These are phyloP conservation scores for Selenia dentaria DNA, from an alignment of 2,888 invertebrate genomes.

Conservation along the genomic window DNA sequence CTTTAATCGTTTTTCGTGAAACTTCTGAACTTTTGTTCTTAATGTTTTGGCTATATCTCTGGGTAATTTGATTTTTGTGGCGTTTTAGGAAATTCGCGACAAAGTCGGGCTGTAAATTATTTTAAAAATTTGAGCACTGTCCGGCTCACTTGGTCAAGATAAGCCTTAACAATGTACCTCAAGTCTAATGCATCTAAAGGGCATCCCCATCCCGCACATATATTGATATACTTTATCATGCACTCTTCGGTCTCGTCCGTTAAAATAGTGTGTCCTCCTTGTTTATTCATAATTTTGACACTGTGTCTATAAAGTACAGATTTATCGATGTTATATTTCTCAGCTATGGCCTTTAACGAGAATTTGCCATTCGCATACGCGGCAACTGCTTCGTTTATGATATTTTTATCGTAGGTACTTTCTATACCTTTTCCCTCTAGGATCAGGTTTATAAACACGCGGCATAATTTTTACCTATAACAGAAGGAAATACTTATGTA, in stretches of 20 bases:
- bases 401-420: conserved; percentile 21
- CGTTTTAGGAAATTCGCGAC: conserved; percentile 1
- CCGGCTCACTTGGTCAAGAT: conserved; percentile 15
- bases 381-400: not conserved
- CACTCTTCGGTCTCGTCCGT: conserved; percentile 21
- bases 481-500: not conserved
- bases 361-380: not conserved
- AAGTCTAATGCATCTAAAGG: conserved; percentile 27
- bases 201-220: conserved; percentile 33
- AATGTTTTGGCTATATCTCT: conserved; percentile 5
- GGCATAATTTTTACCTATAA: conserved; percentile 16
- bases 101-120: conserved; percentile 26
- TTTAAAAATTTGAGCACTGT: conserved; percentile 22
- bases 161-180: conserved; percentile 23
- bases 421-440: conserved; percentile 19
- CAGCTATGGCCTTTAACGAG: not conserved
- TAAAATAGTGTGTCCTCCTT: conserved; percentile 30
- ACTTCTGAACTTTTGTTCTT: conserved; percentile 5
- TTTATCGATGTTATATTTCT: conserved; percentile 19
- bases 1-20: not conserved
- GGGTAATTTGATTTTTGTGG: conserved; percentile 4
- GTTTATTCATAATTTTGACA: conserved; percentile 27
- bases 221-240: conserved; percentile 32
- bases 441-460: conserved; percentile 21
- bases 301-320: conserved; percentile 23